phyloP scores from a whole-genome alignment of 2,888 invertebrate species.

The Cerceris rybyensis region DNA sequence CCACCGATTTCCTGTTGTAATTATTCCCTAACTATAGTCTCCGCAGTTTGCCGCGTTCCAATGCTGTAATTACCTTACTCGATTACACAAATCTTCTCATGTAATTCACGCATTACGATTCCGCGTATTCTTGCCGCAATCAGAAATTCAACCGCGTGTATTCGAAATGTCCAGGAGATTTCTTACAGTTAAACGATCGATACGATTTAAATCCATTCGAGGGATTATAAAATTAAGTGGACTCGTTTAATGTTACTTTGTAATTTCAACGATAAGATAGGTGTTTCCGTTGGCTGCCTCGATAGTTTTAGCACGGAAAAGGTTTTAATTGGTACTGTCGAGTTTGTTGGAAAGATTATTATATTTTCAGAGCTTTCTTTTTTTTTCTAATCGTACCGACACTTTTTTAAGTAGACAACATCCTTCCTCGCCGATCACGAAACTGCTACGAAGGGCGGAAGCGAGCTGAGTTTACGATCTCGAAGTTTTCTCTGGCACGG shows the following conservation, averaged over 20 bases:
- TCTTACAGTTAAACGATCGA: neutral
- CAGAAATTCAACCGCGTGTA: neutral
- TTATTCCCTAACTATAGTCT: conserved; percentile 4
- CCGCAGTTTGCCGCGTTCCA: conserved; percentile 23
- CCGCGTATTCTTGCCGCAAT: neutral
- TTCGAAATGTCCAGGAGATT: neutral
- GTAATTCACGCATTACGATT: conserved; percentile 8
- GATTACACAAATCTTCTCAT: conserved; percentile 25
- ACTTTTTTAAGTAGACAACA: neutral
- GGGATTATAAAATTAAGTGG: too few relatives aligned
- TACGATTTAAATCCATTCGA: too few relatives aligned
- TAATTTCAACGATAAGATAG: too few relatives aligned
- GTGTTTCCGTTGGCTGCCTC: too few relatives aligned
- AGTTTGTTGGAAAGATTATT: too few relatives aligned
- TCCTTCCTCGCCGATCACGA: conserved; percentile 27
- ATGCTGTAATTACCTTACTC: conserved; percentile 23
- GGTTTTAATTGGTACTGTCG: too few relatives aligned
- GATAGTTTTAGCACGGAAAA: too few relatives aligned
- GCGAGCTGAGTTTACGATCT: conserved; percentile 60
- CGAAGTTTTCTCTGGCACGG: conserved; percentile 54
- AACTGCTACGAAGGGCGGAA: conserved; percentile 58
- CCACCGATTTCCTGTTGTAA: conserved; percentile 21
- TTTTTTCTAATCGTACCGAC: too few relatives aligned
- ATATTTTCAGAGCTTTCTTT: too few relatives aligned
- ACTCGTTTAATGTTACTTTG: too few relatives aligned